Conservation (phyloP, 1,140 invertebrate species). For the Euwallacea similis region DNA sequence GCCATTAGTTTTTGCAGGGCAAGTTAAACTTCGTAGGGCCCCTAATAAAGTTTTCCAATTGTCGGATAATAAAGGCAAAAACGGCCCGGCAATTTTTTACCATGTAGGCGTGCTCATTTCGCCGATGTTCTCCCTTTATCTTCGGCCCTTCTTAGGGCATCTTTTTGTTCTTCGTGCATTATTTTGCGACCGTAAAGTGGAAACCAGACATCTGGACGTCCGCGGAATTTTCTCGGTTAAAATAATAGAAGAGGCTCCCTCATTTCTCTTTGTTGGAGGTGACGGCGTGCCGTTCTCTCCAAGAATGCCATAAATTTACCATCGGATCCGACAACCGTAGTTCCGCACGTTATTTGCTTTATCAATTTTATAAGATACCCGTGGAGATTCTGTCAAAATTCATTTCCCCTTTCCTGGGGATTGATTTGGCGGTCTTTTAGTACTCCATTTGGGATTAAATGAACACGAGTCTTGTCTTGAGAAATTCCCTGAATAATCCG, state of each 20-base stretch:
- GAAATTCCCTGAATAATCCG: no score
- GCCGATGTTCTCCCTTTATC: constrained; percentile 27
- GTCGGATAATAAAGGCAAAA: constrained; percentile 31
- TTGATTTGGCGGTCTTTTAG: background rate
- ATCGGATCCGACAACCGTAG: constrained; percentile 40
- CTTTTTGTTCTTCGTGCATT: constrained; percentile 39
- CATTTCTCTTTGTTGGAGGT: constrained; percentile 44
- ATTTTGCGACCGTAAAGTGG: constrained; percentile 39
- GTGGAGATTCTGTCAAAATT: constrained; percentile 28
- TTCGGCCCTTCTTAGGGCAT: constrained; percentile 20
- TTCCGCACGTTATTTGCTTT: constrained; percentile 42
- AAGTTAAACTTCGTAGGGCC: constrained; percentile 5
- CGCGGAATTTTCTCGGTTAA: constrained; percentile 45
- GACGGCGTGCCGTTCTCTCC: constrained; percentile 41
- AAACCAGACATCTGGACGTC: constrained; percentile 43
- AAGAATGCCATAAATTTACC: constrained; percentile 45
- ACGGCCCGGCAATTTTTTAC: constrained; percentile 31
- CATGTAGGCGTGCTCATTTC: constrained; percentile 34
- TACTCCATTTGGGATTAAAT: no score
- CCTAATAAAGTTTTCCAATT: constrained; percentile 34
- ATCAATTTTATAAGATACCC: constrained; percentile 42
- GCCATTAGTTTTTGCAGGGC: no score
- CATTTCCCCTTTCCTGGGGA: background rate
- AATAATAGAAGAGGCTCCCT: constrained; percentile 42
- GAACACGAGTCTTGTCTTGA: no score